Conservation (phyloP, 2,888 invertebrate species). For the Diloba caeruleocephala region DNA sequence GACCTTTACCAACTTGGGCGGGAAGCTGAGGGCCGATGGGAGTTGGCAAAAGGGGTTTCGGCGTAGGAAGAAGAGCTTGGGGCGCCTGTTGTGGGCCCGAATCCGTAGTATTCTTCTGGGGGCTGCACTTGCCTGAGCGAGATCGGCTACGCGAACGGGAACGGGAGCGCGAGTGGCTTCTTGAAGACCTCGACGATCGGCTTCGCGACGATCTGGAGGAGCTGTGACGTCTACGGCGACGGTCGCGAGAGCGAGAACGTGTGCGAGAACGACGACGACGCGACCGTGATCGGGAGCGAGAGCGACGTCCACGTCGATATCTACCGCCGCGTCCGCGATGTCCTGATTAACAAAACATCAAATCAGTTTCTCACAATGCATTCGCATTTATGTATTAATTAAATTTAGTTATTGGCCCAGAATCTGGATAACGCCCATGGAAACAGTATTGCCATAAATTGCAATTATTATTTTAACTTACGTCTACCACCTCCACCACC, state of each 20-base stretch:
- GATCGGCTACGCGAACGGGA: constrained; percentile 84
- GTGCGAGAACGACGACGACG: constrained; percentile 71
- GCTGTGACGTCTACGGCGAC: constrained; percentile 82
- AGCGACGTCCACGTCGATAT: constrained; percentile 76
- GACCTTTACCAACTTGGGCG: constrained; percentile 59
- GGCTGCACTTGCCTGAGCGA: constrained; percentile 89
- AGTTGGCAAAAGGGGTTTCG: constrained; percentile 69
- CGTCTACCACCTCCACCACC: constrained; percentile 87
- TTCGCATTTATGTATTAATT: too few relatives aligned
- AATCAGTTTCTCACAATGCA: neutral
- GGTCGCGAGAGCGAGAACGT: constrained; percentile 74
- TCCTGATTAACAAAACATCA: constrained; percentile 59
- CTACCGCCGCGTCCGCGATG: constrained; percentile 82
- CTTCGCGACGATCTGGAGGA: constrained; percentile 83
- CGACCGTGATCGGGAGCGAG: constrained; percentile 75
- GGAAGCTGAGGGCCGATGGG: constrained; percentile 77
- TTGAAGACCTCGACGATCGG: constrained; percentile 80
- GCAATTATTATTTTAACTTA: constrained; percentile 60
- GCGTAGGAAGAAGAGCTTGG: constrained; percentile 69
- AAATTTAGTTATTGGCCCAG: too few relatives aligned
- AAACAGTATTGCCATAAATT: neutral
- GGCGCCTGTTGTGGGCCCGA: constrained; percentile 71
- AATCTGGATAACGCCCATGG: too few relatives aligned
- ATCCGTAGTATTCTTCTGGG: constrained; percentile 72
- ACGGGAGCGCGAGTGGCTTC: constrained; percentile 78